phyloP scores from a whole-genome alignment of 2,797 vertebrate genomes.

The Geotrypetes seraphini region DNA sequence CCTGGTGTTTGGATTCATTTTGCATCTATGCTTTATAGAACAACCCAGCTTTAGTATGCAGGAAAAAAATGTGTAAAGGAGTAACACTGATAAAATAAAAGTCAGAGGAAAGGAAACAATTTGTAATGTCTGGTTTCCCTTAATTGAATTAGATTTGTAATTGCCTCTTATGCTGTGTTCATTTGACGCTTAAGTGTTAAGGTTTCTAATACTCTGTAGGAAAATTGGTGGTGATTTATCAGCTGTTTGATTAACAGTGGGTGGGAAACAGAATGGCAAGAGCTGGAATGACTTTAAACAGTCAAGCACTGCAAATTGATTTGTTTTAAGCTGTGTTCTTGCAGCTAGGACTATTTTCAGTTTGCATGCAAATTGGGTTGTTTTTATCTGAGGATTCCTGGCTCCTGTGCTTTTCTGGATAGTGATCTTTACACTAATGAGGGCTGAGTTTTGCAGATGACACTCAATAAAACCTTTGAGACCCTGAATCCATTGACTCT shows the following conservation, averaged over 20 bases:
- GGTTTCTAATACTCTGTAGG: conserved; percentile 7
- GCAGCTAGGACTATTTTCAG: neutral
- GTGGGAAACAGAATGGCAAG: neutral
- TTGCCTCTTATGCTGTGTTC: conserved; percentile 12
- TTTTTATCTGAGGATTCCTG: no score
- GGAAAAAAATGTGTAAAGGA: no score
- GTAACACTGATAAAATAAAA: conserved; percentile 8
- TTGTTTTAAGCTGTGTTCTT: neutral
- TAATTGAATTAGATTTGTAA: conserved; percentile 23
- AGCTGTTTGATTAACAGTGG: conserved; percentile 2
- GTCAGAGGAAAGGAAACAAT: neutral
- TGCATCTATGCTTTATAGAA: no score
- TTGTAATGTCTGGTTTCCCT: neutral
- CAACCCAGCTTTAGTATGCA: no score
- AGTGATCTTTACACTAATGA: no score
- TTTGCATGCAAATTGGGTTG: neutral
- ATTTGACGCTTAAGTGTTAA: conserved; percentile 9
- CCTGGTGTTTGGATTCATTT: no score
- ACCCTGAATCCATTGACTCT: no score
- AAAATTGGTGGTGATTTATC: conserved; percentile 16
- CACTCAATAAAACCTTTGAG: no score
- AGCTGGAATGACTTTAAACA: neutral
- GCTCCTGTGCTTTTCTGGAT: no score
- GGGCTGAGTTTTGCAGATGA: no score
- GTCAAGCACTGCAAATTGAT: neutral